Base-by-base conservation (phyloP, 2,888 invertebrate genomes). In the Coecobrya sp. region DNA sequence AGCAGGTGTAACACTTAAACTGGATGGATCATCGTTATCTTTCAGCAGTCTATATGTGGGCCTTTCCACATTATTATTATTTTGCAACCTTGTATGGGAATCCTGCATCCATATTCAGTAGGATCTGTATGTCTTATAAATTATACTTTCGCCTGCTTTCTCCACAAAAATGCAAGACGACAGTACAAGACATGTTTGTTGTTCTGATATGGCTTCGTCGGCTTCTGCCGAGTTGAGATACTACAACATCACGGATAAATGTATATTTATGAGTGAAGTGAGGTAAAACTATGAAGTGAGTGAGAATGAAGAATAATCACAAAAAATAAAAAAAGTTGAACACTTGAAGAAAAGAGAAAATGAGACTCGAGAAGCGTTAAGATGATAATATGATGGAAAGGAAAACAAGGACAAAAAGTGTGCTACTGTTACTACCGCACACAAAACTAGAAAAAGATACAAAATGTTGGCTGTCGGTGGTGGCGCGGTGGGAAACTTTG, bases 251-350 rank as follows among this genome's bases (percentile, higher is more conserved):
- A 73, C n/a, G 73, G 25, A 65, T 19, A 65, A 65, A 85, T 85
- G 85, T 65, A 85, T 85, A 85, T 85, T 85, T 85, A 85, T 85
- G 85, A 85, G 68, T 65, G 85, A 85, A 85, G 85, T 27, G 65
- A 85, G 45, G 68, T 68, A 65, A 68, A 49, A 85, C 59, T 22
- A 42, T 82, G 82, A 82, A 62, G 62, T 19, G 55, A 82, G 11
- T 36, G 36, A 42, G 68, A 68, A 65, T 42, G 45, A 85, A 68
- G 55, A 82, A 85, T 65, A 45, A 85, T 68, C 49, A 49, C 19
- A 68, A 68, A 85, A 84, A 45, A 70, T 45, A 85, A 42, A 85
- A 85, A 65, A 85, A 85, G 85, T 45, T 65, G 85, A 68, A n/a
- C 42, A 65, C 22, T 27, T 62, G 59, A 19, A 1, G 79, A 52